Evolutionary conservation across 1,140 invertebrate genomes (phyloP).

Genomic region (Apis mellifera): Amel_HAv3.1 CM009932.2:6555501-6556000

Average conservation of each 20-base stretch:
- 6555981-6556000: not conserved
- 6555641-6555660: not conserved
- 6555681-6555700: not conserved
- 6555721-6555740: too few relatives aligned
- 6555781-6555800: not conserved
- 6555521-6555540: too few relatives aligned
- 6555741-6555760: not conserved
- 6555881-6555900: slow-evolving; percentile 34
- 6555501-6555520: not conserved
- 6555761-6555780: not conserved
- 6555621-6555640: not conserved
- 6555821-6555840: slow-evolving; percentile 11
- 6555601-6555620: not conserved
- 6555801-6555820: slow-evolving; percentile 18
- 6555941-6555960: slow-evolving; percentile 37
- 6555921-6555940: slow-evolving; percentile 41
- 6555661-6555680: not conserved
- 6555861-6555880: not conserved
- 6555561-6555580: too few relatives aligned
- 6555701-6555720: not conserved
- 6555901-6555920: slow-evolving; percentile 27
- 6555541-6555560: too few relatives aligned
- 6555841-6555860: not conserved
- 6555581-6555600: too few relatives aligned
- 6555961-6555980: not conserved